Evolutionary conservation across 2,113 vertebrate species (phyloP), one percentile per base, ranked within the genome.

Genomic region (Ptychochromis oligacanthus): DNA sequence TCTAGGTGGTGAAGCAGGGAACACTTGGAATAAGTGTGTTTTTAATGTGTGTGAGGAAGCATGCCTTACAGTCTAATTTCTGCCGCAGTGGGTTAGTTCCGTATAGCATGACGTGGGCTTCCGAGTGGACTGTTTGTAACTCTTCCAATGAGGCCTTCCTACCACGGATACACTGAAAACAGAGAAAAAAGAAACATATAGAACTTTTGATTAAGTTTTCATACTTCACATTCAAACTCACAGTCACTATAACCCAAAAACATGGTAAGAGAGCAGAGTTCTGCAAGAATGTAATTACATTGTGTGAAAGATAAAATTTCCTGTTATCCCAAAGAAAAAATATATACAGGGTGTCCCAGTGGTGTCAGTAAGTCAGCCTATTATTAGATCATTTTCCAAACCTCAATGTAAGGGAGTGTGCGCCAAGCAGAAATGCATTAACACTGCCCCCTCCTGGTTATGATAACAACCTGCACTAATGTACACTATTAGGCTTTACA

Each of bases 31-130:
- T 13, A 56, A 60, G 49, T 5, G 52, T 64, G 38, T 67, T 67
- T 40, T 20, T 83, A 57, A 36, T 24, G 11, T 54, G 20, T 61
- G 60, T 55, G 57, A 72, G 36, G 12, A n/a, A 56, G 26, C 15
- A 26, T 5, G 28, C 80, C 97, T 97, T 97, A 98, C 97, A 97
- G 95, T 99, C 98, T 84, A 99, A 94, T 93, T 98, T 99, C 95
- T 98, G 98, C 78, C 98, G 95, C 89, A 99, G 95, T 18, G 98
- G 98, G 94, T 99, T 99, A n/a, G 98, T 99, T 93, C 98, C 98
- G 0, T 99, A 99, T 38, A 99, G 96, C 82, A 98, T 93, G 0
- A 98, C 94, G 18, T 99, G 97, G 4, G 97, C 95, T 91, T 99
- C 98, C 0, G 98, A 98, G 94, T 99, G 98, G 75, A 99, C 97